These are phyloP conservation scores for Epizoanthus illoricatus DNA, from an alignment of 92 coral and sea anemone species.

Conservation along the genomic window DNA sequence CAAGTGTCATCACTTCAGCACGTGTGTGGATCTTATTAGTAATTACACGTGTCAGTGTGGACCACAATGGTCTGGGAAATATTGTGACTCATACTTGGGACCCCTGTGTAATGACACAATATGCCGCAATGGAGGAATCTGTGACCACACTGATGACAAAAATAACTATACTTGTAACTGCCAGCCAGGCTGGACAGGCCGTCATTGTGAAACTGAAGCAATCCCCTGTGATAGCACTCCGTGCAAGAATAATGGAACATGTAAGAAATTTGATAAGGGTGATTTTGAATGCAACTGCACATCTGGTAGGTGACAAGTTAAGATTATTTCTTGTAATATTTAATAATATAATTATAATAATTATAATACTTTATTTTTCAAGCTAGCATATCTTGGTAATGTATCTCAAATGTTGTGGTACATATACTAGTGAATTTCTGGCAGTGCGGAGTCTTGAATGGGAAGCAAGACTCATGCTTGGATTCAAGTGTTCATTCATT, in stretches of 20 bases:
- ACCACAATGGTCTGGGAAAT: conserved; percentile 72
- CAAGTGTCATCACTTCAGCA: conserved; percentile 72
- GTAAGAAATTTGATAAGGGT: conserved; percentile 33
- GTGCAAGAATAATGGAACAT: conserved; percentile 77
- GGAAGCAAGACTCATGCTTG: too few relatives aligned
- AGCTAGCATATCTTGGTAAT: too few relatives aligned
- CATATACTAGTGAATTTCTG: too few relatives aligned
- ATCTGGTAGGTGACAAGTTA: conserved; percentile 51
- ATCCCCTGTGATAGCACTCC: conserved; percentile 73
- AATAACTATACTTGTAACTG: conserved; percentile 95
- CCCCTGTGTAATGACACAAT: conserved; percentile 55
- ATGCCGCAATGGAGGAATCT: conserved; percentile 78
- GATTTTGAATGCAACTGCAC: conserved; percentile 70
- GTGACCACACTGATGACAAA: conserved; percentile 59
- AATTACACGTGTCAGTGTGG: conserved; percentile 88
- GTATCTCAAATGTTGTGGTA: too few relatives aligned
- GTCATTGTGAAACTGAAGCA: conserved; percentile 64
- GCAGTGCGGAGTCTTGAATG: too few relatives aligned
- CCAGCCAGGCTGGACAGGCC: conserved; percentile 67
- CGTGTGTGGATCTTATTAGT: conserved; percentile 71
- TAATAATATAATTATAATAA: neutral
- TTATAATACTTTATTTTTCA: neutral
- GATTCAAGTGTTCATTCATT: too few relatives aligned
- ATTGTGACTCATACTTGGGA: conserved; percentile 68
- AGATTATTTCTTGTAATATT: neutral